A percentile compares a stretch with the other conserved stretches of the same genome.
These are phyloP conservation scores for Proales similis DNA, from an alignment of 1,140 invertebrate genomes.

Conservation along the genomic window DNA sequence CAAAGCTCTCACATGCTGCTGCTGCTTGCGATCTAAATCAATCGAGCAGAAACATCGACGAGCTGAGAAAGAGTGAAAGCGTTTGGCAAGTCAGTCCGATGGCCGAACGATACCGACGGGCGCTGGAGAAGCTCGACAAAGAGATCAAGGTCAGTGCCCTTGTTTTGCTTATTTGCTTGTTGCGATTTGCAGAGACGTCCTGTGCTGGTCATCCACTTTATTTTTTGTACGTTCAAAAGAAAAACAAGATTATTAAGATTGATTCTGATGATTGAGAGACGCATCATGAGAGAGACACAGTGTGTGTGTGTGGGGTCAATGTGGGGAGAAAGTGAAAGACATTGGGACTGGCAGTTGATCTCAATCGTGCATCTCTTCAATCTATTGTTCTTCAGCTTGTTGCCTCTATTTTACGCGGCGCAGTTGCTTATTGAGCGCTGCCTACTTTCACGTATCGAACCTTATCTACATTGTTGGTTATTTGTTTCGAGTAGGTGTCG, in stretches of 20 bases:
- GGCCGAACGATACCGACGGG: conserved; percentile 68
- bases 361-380: background rate
- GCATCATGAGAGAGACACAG: no score
- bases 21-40: conserved; percentile 65
- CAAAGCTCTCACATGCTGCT: background rate
- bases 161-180: conserved; percentile 24
- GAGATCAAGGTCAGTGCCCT: conserved; percentile 60
- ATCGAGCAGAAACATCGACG: conserved; percentile 64
- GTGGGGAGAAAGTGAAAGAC: no score
- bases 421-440: conserved; percentile 10
- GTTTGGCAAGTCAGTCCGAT: conserved; percentile 71
- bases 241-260: conserved; percentile 5
- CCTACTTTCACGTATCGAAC: conserved; percentile 36
- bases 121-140: conserved; percentile 75
- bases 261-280: no score
- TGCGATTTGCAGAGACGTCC: background rate
- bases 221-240: conserved; percentile 26
- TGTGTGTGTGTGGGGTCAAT: no score
- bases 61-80: conserved; percentile 39
- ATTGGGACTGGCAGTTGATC: no score
- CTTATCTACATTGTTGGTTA: conserved; percentile 11
- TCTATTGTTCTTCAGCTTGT: conserved; percentile 31
- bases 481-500: background rate
- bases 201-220: conserved; percentile 16
- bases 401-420: conserved; percentile 4